These are phyloP conservation scores for Catocala nupta DNA, from an alignment of 2,888 invertebrate genomes.

Conservation along the genomic window DNA sequence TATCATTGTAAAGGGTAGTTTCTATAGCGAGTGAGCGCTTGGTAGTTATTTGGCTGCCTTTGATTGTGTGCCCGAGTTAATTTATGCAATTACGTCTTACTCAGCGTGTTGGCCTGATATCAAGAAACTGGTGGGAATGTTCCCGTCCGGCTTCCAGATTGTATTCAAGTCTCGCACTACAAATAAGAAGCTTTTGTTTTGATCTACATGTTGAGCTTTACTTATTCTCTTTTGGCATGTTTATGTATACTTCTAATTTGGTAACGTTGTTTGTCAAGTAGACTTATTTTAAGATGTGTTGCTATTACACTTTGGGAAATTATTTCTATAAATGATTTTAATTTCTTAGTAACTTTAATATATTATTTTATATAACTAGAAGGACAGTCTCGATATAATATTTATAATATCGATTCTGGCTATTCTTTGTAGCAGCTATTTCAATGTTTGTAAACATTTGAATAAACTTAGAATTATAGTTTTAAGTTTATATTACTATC, in stretches of 20 bases:
- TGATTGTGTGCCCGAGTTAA: slow-evolving; percentile 66
- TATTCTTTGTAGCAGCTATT: no score
- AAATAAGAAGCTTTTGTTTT: slow-evolving; percentile 37
- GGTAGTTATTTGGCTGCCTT: slow-evolving; percentile 58
- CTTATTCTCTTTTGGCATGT: slow-evolving; percentile 22
- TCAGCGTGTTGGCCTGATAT: slow-evolving; percentile 61
- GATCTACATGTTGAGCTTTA: slow-evolving; percentile 2
- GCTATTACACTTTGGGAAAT: no score
- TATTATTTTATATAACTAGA: no score
- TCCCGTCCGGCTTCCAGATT: slow-evolving; percentile 35
- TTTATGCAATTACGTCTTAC: slow-evolving; percentile 71
- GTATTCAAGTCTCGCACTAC: slow-evolving; percentile 44
- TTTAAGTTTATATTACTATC: no score
- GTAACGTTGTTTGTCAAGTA: no score
- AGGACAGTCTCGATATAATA: no score
- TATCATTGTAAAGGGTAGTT: slow-evolving; percentile 48
- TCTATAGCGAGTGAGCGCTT: slow-evolving; percentile 49
- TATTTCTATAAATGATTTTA: no score
- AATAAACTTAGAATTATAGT: no score
- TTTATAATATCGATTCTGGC: no score
- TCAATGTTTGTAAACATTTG: no score
- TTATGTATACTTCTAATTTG: neutral
- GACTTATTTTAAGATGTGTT: no score
- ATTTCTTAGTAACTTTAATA: no score
- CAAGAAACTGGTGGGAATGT: slow-evolving; percentile 57